Base-by-base conservation (phyloP, 2,113 vertebrate species). In the Megaceryle torquata region DNA sequence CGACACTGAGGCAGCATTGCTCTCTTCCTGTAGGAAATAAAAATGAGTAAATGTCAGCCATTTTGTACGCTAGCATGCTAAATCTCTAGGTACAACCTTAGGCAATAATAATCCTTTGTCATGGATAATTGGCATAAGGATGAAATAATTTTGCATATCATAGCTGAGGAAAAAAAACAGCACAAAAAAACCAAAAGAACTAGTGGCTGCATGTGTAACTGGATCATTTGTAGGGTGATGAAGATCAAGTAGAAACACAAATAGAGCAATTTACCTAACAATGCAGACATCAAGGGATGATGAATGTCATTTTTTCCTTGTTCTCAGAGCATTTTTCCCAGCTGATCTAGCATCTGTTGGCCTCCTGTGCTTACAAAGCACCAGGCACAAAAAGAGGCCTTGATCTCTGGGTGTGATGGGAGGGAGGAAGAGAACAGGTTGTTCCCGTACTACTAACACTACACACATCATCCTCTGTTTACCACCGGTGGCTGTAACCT, bases 401-500 rank as follows among this genome's bases (percentile, higher is more conserved):
- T 15, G 15, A 39, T 48, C 17, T 51, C 76, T 3, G 0, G 18
- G 5, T 69, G 53, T 60, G 44, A 15, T 24, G 44, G 41, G 71
- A 77, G 65, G 35, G 43, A n/a, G 35, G 19, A 79, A 31, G 16
- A 43, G 24, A 60, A 71, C 4, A 5, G 11, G 19, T 20, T 1
- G 0, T 35, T 85, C 37, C 15, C n/a, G 15, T 72, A 31, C n/a
- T 2, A 0, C 29, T 65, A 25, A 60, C 12, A 1, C 15, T 25
- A 20, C 1, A 11, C 15, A 16, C 0, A 0, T 33, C 22, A 53
- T 26, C 31, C 35, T 68, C 28, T 68, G 11, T 33, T 5, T 8
- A 35, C 17, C 35, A 35, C 41, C 5, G 9, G 41, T 68, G 35
- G 63, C 33, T 50, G 7, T 48, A 68, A 4, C 28, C 31, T 69